These are phyloP conservation scores for Microcebus jonahi DNA, from an alignment of 2,113 vertebrate genomes.

Conservation along the genomic window DNA sequence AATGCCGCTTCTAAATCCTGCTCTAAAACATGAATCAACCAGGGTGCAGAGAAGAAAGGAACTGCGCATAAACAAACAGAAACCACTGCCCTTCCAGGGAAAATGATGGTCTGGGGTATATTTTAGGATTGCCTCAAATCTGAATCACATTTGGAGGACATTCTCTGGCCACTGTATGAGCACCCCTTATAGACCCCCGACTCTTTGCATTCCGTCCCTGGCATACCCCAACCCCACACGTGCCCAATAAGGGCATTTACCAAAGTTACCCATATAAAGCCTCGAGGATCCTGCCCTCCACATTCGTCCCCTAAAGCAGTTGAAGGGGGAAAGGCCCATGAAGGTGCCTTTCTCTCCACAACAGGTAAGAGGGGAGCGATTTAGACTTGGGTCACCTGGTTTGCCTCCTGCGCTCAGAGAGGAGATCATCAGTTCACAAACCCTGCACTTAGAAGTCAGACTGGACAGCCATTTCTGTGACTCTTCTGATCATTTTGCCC, in stretches of 20 bases:
- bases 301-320: not conserved
- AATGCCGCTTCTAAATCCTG: not conserved
- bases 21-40: not conserved
- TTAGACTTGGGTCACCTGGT: not conserved
- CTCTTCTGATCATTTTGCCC: not conserved
- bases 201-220: not conserved
- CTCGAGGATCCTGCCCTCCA: not conserved
- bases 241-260: not conserved
- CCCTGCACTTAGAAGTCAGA: not conserved
- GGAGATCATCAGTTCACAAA: not conserved
- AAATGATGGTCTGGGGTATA: not conserved
- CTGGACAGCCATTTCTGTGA: not conserved
- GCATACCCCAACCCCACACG: not conserved
- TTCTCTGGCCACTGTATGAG: not conserved
- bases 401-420: not conserved
- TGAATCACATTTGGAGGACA: not conserved
- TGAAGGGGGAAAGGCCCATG: accelerated
- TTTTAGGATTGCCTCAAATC: not conserved
- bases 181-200: not conserved
- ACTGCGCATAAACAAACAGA: accelerated
- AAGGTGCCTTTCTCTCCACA: not conserved
- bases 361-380: not conserved
- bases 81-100: not conserved
- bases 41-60: not conserved
- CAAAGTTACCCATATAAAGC: not conserved